Base-by-base conservation (phyloP, 2,797 vertebrate genomes). In the Pangasius sanitwongsei region DNA sequence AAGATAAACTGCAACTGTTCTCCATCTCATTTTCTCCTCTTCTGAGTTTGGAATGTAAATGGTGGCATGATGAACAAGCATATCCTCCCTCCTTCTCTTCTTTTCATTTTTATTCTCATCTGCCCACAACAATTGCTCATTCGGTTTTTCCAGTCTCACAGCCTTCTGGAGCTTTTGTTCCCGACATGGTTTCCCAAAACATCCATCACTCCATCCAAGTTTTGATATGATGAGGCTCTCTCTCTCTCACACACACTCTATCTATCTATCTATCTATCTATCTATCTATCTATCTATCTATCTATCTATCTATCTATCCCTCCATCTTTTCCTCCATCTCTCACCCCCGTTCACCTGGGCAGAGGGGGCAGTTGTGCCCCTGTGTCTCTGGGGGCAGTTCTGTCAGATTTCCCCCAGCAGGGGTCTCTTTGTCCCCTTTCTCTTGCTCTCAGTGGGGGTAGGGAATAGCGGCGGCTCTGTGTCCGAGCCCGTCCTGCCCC, bases 291-390 rank as follows among this genome's bases (percentile, higher is more conserved):
- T 31, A 9, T 70, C 69, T 37, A 34, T 37, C 65, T 34, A 3
- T 70, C 34, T 44, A 0, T 15, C 34, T n/a, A 11, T 65, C 81
- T 63, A 87, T 61, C 81, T n/a, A n/a, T n/a, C 81, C 65, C 31
- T 65, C 87, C 86, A 67, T 75, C 86, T 89, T 74, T 80, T 80
- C 69, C 50, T 85, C 31, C 34, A 3, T 86, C 83, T 83, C 50
- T 77, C 20, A 63, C 83, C 90, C 81, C 75, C 34, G 28, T 89
- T 92, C 77, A 91, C 89, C 89, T 90, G 91, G 88, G 75, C 82
- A 96, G 96, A 96, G 96, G 95, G 97, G 96, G 95, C 96, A 97
- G 96, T 97, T 96, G 96, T 96, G 97, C 94, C 74, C 95, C 95
- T 97, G 96, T 97, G 91, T 90, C 91, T 96, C 96, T 95, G 95